phyloP scores from a whole-genome alignment of 2,888 invertebrate genomes.

The Drosophila barbarae region DNA sequence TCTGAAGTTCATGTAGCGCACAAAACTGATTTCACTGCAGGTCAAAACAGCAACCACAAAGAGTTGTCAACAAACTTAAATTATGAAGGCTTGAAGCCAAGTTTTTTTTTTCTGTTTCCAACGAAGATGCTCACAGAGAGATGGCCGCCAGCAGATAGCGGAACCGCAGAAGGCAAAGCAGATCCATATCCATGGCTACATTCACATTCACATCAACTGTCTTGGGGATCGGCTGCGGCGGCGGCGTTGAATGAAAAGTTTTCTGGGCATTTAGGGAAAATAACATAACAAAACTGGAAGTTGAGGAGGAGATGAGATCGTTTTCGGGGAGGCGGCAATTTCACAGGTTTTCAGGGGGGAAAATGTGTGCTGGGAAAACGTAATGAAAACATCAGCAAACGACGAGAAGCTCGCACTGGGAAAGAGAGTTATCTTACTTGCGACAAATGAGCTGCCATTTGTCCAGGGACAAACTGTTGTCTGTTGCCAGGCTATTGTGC shows the following conservation, averaged over 20 bases:
- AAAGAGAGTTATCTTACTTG: constrained; percentile 35
- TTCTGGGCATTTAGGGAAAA: constrained; percentile 55
- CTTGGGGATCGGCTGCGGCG: constrained; percentile 8
- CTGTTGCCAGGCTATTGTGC: constrained; percentile 31
- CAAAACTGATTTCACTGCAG: constrained; percentile 29
- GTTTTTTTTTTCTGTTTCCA: constrained; percentile 56
- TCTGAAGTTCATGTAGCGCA: constrained; percentile 12
- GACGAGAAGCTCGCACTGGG: constrained; percentile 8
- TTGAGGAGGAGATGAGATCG: constrained; percentile 35
- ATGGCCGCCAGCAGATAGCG: constrained; percentile 54
- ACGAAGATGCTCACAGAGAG: constrained; percentile 61
- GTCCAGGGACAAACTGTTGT: constrained; percentile 32
- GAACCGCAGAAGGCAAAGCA: constrained; percentile 35
- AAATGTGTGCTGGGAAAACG: constrained; percentile 24
- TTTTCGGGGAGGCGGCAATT: constrained; percentile 55
- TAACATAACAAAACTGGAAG: constrained; percentile 22
- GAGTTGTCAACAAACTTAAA: constrained; percentile 64
- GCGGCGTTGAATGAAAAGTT: constrained; percentile 61
- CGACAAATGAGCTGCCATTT: constrained; percentile 36
- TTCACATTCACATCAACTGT: constrained; percentile 6
- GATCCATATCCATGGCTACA: constrained; percentile 30
- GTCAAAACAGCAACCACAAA: constrained; percentile 48
- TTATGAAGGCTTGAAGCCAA: constrained; percentile 64
- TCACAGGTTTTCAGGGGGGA: constrained; percentile 13
- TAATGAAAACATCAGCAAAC: constrained; percentile 49